Evolutionary conservation across 2,113 vertebrate species (phyloP).

Genomic region (Psittacara wagleri): DNA sequence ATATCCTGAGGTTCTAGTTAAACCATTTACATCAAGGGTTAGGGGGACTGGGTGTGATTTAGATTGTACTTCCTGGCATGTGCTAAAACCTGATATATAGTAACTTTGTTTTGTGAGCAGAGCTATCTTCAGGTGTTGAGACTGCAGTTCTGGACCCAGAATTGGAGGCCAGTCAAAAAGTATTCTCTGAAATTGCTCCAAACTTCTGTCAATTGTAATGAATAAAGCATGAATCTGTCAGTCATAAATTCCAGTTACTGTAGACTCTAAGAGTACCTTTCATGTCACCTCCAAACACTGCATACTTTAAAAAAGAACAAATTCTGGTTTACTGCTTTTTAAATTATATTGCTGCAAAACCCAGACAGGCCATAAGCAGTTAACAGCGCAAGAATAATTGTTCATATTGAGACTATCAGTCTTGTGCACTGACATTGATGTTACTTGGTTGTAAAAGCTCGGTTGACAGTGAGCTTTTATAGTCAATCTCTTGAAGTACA

Average conservation of each 20-base stretch:
- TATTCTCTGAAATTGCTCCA: neutral
- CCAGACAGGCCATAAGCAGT: neutral
- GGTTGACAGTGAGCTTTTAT: constrained; percentile 66
- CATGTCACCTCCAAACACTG: neutral
- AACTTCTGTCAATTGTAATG: neutral
- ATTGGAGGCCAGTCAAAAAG: neutral
- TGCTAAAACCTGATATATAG: neutral
- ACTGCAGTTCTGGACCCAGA: neutral
- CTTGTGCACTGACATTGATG: constrained; percentile 61
- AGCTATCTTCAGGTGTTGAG: neutral
- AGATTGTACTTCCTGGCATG: neutral
- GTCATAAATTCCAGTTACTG: neutral
- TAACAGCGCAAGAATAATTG: constrained; percentile 36
- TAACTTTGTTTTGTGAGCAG: neutral
- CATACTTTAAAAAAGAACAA: neutral
- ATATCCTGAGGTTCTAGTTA: neutral
- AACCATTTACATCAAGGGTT: neutral
- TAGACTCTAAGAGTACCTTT: neutral
- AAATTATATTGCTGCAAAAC: neutral
- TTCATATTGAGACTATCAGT: constrained; percentile 6
- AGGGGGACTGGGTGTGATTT: neutral
- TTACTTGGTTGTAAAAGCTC: neutral
- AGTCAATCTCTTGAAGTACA: constrained; percentile 57
- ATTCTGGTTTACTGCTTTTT: neutral
- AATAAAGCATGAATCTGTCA: neutral